Base-by-base conservation (phyloP, 1,140 invertebrate genomes). In the Penaeus indicus region DNA sequence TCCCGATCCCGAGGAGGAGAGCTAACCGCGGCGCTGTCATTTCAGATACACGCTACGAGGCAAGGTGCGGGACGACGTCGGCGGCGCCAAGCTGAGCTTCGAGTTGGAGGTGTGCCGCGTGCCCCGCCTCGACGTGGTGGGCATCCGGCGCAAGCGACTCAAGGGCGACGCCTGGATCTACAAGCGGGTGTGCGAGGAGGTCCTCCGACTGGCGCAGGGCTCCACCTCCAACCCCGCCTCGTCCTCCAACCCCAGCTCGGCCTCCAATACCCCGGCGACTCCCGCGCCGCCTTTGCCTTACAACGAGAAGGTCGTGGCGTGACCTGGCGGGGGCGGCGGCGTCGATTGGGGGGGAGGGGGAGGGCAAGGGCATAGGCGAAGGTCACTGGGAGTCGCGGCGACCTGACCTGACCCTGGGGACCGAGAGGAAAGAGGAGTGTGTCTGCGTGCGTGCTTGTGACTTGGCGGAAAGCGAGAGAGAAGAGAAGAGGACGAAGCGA, bases 101-200 rank as follows among this genome's bases (percentile, higher is more conserved):
- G 96, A 97, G 92, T 92, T 97, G 84, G 97, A 97, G 94, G 95
- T 97, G 22, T 97, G 96, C 92, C 93, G 92, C 25, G 91, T 95
- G 22, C 84, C 89, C 18, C 90, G 87, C 62, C 90, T 92, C 10
- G 89, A 92, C 75, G 91, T 94, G 19, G 92, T 96, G 19, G 93
- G 94, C 85, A 96, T 97, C 60, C 93, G 95, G 89, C 94, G 97
- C 64, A 97, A 97, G 92, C 92, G 97, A 85, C 94, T 97, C 1
- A 96, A 96, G 92, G 97, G 97, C 4, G 96, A 97, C 92, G 95
- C 95, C 4, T 97, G 97, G 96, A 95, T 96, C 85, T 97, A 97
- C 92, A 97, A 97, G 92, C 95, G 94, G 88, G 94, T 97, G n/a
- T 97, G 96, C 92, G 96, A 97, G 93, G 95, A 97, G 93, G 95